Conservation (phyloP, 1,140 invertebrate species). For the Magallana gigas region DNA sequence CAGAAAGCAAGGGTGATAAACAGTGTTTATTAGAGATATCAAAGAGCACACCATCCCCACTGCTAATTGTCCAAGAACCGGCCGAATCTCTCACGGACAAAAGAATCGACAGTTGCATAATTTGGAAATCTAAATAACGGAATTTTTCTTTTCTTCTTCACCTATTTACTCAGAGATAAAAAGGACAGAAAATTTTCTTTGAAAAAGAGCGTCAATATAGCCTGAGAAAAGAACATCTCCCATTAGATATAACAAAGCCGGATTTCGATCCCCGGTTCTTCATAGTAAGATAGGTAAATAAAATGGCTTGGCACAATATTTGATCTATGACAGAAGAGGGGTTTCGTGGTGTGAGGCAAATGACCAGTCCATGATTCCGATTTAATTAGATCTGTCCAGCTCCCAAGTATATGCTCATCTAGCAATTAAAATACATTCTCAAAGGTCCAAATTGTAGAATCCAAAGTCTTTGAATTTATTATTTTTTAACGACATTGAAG, state of each 20-base stretch:
- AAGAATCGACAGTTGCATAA: conserved; percentile 31
- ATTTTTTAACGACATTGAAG: too few species aligned
- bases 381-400: neutral
- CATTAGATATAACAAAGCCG: conserved; percentile 13
- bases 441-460: too few species aligned
- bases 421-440: too few species aligned
- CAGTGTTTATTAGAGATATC: conserved; percentile 30
- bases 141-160: conserved; percentile 19
- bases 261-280: conserved; percentile 31
- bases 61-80: conserved; percentile 33
- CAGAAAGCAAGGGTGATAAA: conserved; percentile 20
- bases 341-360: neutral
- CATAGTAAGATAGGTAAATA: conserved; percentile 28
- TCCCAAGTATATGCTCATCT: neutral
- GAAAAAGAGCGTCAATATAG: neutral
- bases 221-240: conserved; percentile 35
- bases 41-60: conserved; percentile 15
- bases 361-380: neutral
- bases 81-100: conserved; percentile 27
- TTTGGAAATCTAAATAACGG: conserved; percentile 36
- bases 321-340: conserved; percentile 14
- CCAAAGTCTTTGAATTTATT: too few species aligned
- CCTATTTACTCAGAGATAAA: conserved; percentile 28
- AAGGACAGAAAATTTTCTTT: neutral
- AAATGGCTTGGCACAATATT: conserved; percentile 33